Conservation (phyloP, 2,797 vertebrate species). For the Onychomys torridus region DNA sequence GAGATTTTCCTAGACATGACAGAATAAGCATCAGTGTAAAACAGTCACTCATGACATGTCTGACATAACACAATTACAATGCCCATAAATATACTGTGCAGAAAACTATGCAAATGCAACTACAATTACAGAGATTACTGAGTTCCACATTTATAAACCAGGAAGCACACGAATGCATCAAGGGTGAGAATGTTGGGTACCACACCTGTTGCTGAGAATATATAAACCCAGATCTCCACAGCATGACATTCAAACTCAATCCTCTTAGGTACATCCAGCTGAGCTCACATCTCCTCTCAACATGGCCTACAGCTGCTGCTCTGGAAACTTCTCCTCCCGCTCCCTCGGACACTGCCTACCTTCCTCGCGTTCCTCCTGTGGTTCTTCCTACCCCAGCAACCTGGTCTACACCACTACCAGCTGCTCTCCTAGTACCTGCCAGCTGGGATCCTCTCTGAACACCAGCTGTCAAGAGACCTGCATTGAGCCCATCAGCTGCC, state of each 20-base stretch:
- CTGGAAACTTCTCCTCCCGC: conserved; percentile 14
- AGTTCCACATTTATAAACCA: not conserved
- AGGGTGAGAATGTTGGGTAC: not conserved
- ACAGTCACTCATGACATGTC: not conserved
- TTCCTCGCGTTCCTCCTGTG: not conserved
- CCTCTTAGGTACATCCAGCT: not conserved
- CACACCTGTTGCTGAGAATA: not conserved
- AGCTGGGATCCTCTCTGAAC: not conserved
- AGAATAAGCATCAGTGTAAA: not conserved
- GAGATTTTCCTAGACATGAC: not conserved
- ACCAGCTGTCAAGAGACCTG: not conserved
- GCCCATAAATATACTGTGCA: not conserved
- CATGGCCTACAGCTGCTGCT: conserved; percentile 27
- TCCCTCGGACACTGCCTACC: not conserved
- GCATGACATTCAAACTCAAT: not conserved
- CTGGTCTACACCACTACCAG: conserved; percentile 7
- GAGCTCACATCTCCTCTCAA: not conserved
- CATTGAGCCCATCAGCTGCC: not conserved
- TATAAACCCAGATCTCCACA: conserved; percentile 16
- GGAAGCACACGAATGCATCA: not conserved
- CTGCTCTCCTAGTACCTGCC: not conserved
- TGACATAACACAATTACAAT: conserved; percentile 21
- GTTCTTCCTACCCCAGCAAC: conserved; percentile 37
- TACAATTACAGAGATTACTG: conserved; percentile 37
- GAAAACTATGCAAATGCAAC: not conserved